Evolutionary conservation across 2,888 invertebrate genomes (phyloP).

Genomic region (Eupithecia vulgata): DNA sequence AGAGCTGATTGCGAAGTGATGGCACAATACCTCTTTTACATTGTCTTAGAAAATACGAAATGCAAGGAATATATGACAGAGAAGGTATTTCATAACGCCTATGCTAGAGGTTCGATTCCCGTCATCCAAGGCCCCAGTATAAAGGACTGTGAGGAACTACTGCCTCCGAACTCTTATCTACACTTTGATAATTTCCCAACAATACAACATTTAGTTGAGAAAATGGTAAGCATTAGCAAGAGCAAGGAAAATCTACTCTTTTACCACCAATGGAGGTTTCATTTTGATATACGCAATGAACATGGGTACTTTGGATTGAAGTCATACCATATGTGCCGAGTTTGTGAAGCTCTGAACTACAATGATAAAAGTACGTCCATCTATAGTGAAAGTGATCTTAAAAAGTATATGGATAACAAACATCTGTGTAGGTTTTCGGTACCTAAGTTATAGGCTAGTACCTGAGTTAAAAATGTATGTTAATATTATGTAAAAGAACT

Average conservation of each 20-base stretch:
- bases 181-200: constrained; percentile 83
- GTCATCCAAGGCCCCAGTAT: constrained; percentile 85
- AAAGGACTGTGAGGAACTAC: constrained; percentile 75
- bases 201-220: constrained; percentile 78
- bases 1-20: constrained; percentile 83
- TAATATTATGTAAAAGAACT: not conserved
- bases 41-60: constrained; percentile 88
- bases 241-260: constrained; percentile 60
- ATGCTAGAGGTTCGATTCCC: constrained; percentile 85
- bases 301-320: constrained; percentile 85
- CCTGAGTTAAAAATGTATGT: not conserved
- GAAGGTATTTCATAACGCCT: constrained; percentile 87
- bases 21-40: constrained; percentile 86
- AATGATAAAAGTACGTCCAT: constrained; percentile 58
- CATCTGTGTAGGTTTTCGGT: constrained; percentile 7
- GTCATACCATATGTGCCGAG: constrained; percentile 83
- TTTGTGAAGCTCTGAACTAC: constrained; percentile 85
- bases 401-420: constrained; percentile 33
- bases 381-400: constrained; percentile 36
- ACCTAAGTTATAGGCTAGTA: too few relatives aligned
- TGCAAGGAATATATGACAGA: constrained; percentile 89
- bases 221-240: constrained; percentile 76
- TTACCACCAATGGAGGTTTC: constrained; percentile 85
- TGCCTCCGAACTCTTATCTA: constrained; percentile 86
- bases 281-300: constrained; percentile 80